Percentiles rank a stretch among this genome's conserved stretches.
phyloP scores from a whole-genome alignment of 30 jellyfish, hydroid and myxozoan genomes.

The Pelagia noctiluca region DNA sequence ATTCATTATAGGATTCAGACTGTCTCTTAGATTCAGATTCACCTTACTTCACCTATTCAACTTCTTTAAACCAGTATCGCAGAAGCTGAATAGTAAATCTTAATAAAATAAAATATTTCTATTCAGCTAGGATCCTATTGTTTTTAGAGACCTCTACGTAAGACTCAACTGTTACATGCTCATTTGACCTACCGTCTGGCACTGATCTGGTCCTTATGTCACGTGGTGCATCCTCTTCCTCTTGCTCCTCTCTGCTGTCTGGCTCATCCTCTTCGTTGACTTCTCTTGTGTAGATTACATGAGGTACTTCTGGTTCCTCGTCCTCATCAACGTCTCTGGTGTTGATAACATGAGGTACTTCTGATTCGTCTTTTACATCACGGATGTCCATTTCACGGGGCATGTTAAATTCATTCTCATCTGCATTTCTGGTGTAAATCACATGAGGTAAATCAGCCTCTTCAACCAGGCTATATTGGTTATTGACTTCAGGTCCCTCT shows the following conservation, averaged over 20 bases:
- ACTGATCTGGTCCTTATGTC: slow-evolving; percentile 72
- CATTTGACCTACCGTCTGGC: slow-evolving; percentile 87
- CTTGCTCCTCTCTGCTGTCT: too few species aligned
- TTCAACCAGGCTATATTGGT: too few species aligned
- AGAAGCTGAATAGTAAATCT: too few species aligned
- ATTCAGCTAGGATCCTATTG: slow-evolving; percentile 17
- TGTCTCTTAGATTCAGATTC: too few species aligned
- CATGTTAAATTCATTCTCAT: slow-evolving; percentile 15
- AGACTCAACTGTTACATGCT: slow-evolving; percentile 43
- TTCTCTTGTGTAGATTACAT: slow-evolving; percentile 41
- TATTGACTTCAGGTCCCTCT: not conserved
- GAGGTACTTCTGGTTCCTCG: slow-evolving; percentile 63
- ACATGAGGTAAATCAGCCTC: slow-evolving; percentile 20
- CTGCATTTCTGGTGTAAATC: slow-evolving; percentile 22
- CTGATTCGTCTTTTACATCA: not conserved
- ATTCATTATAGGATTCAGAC: too few species aligned
- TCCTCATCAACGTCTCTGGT: slow-evolving; percentile 48
- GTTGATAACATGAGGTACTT: slow-evolving; percentile 41
- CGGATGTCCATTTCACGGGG: slow-evolving; percentile 6
- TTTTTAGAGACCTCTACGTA: slow-evolving; percentile 21
- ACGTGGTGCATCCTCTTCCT: slow-evolving; percentile 70
- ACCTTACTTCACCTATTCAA: too few species aligned
- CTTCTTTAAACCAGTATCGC: too few species aligned
- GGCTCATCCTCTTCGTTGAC: slow-evolving; percentile 43
- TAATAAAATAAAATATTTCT: too few species aligned